phyloP scores from a whole-genome alignment of 2,888 invertebrate genomes.

The Plagodis dolabraria region DNA sequence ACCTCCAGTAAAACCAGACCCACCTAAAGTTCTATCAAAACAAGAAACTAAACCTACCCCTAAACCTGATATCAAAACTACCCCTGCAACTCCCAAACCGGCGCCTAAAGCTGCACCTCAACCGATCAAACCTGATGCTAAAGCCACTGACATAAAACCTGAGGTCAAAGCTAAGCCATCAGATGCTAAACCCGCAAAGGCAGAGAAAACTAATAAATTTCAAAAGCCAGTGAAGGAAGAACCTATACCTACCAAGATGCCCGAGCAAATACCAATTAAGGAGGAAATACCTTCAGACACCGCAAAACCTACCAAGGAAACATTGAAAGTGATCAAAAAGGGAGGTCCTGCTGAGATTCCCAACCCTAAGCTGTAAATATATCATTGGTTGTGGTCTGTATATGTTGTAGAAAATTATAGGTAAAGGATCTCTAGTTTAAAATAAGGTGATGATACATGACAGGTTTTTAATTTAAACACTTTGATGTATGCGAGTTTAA shows the following conservation, averaged over 20 bases:
- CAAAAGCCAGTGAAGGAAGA: slow-evolving; percentile 25
- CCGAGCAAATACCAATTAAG: slow-evolving; percentile 75
- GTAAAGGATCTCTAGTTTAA: slow-evolving; percentile 40
- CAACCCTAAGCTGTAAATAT: slow-evolving; percentile 58
- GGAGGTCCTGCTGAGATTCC: slow-evolving; percentile 81
- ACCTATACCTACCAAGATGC: slow-evolving; percentile 37
- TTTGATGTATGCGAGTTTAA: slow-evolving; percentile 8
- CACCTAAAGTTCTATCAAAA: slow-evolving; percentile 11
- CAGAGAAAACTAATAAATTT: slow-evolving; percentile 25
- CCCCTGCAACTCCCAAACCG: slow-evolving; percentile 13
- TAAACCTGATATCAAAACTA: slow-evolving; percentile 25
- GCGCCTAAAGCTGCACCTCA: slow-evolving; percentile 18
- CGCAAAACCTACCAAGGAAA: slow-evolving; percentile 78
- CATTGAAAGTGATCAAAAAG: slow-evolving; percentile 86
- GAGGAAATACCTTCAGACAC: slow-evolving; percentile 84
- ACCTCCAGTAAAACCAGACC: background rate
- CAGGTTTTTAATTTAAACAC: slow-evolving; percentile 3
- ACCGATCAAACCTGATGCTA: slow-evolving; percentile 38
- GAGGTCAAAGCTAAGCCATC: slow-evolving; percentile 15
- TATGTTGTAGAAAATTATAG: slow-evolving; percentile 36
- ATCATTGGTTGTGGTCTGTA: slow-evolving; percentile 34
- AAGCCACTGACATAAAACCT: slow-evolving; percentile 34
- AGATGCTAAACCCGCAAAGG: slow-evolving; percentile 33
- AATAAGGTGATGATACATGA: slow-evolving; percentile 4
- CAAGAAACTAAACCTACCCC: slow-evolving; percentile 32